Evolutionary conservation across 2,888 invertebrate genomes (phyloP).

Genomic region (Cyclophora punctaria): DNA sequence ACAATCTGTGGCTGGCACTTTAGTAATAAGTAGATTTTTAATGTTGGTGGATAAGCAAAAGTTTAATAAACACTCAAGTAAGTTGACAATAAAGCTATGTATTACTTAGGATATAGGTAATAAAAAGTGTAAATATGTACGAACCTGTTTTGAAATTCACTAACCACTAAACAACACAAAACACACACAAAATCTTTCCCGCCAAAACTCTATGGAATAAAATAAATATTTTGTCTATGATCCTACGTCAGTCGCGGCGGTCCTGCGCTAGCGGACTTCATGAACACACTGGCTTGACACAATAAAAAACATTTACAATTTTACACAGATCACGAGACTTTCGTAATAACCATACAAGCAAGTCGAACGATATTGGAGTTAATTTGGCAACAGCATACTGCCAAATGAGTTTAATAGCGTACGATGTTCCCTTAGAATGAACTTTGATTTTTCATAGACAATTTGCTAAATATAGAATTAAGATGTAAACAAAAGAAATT

Average conservation of each 20-base stretch:
- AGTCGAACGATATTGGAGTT: slow-evolving; percentile 33
- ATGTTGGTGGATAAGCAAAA: background rate
- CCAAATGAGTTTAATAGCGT: slow-evolving; percentile 36
- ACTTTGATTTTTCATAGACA: background rate
- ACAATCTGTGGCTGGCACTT: too few relatives aligned
- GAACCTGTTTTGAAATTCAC: background rate
- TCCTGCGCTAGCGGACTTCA: slow-evolving; percentile 44
- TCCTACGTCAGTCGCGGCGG: slow-evolving; percentile 28
- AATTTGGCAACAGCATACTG: slow-evolving; percentile 49
- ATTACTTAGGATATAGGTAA: background rate
- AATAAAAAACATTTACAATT: slow-evolving; percentile 54
- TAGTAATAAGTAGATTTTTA: background rate
- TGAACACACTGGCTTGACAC: slow-evolving; percentile 50
- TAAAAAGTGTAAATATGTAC: background rate
- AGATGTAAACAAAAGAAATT: too few relatives aligned
- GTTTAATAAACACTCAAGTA: background rate
- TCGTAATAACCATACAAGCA: slow-evolving; percentile 45
- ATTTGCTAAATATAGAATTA: too few relatives aligned
- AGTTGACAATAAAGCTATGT: background rate
- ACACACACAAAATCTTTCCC: slow-evolving; percentile 1
- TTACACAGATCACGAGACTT: slow-evolving; percentile 37
- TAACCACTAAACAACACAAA: background rate
- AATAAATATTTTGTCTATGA: slow-evolving; percentile 13
- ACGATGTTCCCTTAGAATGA: slow-evolving; percentile 7
- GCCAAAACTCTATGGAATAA: slow-evolving; percentile 28